Conservation (phyloP, 2,797 vertebrate genomes). For the Benthosema pterotum region DNA sequence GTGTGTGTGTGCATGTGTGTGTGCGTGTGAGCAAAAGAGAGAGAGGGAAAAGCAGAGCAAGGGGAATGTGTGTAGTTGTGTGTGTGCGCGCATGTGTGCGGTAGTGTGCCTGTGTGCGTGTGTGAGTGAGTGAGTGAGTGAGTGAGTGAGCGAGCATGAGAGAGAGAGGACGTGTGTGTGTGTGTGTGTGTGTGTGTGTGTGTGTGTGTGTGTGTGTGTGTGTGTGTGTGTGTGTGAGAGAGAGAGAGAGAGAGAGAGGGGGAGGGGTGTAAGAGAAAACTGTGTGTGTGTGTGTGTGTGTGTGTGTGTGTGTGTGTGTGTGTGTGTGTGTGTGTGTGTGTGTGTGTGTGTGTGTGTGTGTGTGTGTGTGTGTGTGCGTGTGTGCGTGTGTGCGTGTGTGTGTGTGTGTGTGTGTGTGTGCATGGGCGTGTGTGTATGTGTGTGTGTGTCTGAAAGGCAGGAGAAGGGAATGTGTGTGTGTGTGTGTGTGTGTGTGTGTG, state of each 20-base stretch:
- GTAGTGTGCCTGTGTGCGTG: not conserved
- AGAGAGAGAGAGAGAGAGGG: conserved; percentile 6
- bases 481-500: conserved; percentile 38
- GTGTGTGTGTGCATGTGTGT: conserved; percentile 25
- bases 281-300: conserved; percentile 34
- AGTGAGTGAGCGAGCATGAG: conserved; percentile 12
- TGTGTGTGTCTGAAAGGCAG: conserved; percentile 24
- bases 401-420: too few species aligned
- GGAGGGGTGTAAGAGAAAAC: conserved; percentile 4
- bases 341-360: conserved; percentile 29
- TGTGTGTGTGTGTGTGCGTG: conserved; percentile 22
- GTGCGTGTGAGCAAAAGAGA: conserved; percentile 9
- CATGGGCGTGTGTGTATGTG: too few species aligned
- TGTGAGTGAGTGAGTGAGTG: conserved; percentile 13
- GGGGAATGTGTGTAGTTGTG: conserved; percentile 39
- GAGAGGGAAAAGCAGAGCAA: conserved; percentile 53
- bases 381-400: conserved; percentile 17
- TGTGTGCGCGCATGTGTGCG: too few species aligned
- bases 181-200: conserved; percentile 26
- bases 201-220: conserved; percentile 24
- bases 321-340: conserved; percentile 34
- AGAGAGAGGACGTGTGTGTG: conserved; percentile 11
- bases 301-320: conserved; percentile 31
- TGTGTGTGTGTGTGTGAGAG: conserved; percentile 13
- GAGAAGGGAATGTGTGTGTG: conserved; percentile 19